These are phyloP conservation scores for Caenorhabditis imperialis DNA, from an alignment of 2,888 invertebrate genomes.

Conservation along the genomic window DNA sequence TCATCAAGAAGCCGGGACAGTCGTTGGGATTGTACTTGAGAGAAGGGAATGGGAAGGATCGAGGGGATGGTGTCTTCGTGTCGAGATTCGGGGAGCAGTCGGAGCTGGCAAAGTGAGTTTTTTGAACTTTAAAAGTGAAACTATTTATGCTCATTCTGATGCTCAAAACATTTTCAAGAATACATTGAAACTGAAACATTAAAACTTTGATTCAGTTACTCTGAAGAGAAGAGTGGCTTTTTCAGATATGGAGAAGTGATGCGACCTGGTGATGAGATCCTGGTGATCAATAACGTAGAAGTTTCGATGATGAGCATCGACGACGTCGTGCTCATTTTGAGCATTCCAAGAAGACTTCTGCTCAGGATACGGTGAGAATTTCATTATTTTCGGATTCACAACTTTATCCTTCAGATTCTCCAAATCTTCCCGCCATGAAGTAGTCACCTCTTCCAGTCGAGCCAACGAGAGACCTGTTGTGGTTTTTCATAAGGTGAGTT, in stretches of 20 bases:
- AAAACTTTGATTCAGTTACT: too few relatives aligned
- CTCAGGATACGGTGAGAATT: conserved; percentile 86
- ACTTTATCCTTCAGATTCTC: conserved; percentile 47
- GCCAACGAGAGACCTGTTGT: conserved; percentile 72
- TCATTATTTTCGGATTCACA: not conserved
- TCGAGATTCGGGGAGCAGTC: conserved; percentile 90
- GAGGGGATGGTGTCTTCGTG: conserved; percentile 96
- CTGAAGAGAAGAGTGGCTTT: too few relatives aligned
- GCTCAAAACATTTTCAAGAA: too few relatives aligned
- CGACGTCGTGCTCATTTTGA: conserved; percentile 99
- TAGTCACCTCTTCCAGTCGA: conserved; percentile 36
- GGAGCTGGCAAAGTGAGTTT: conserved; percentile 69
- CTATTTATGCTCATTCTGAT: too few relatives aligned
- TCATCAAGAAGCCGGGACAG: conserved; percentile 98
- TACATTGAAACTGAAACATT: too few relatives aligned
- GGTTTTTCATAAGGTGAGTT: conserved; percentile 73
- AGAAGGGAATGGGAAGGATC: conserved; percentile 97
- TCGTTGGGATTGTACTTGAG: conserved; percentile 91
- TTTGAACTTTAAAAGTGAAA: not conserved
- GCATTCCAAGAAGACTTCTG: conserved; percentile 94
- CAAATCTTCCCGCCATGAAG: conserved; percentile 56
- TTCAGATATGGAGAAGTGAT: conserved; percentile 94
- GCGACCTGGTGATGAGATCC: conserved; percentile 96
- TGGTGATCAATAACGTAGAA: conserved; percentile 95
- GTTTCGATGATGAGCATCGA: conserved; percentile 97